These are phyloP conservation scores for Cryptotis parvus DNA, from an alignment of 2,113 vertebrate species.

Conservation along the genomic window DNA sequence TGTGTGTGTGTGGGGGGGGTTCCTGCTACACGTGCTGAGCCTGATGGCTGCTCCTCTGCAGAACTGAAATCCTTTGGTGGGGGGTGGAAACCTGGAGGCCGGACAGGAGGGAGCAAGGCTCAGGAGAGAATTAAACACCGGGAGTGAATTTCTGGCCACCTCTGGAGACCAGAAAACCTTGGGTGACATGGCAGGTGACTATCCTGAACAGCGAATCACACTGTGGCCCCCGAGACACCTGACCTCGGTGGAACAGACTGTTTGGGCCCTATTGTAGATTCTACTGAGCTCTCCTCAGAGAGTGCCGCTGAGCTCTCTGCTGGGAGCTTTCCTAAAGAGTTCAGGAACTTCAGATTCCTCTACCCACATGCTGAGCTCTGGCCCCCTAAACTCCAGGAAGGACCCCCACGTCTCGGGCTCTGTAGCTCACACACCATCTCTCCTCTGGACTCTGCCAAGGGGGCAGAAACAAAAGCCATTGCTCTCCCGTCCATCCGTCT, in stretches of 20 bases:
- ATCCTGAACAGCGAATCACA: not conserved
- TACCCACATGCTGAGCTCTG: not conserved
- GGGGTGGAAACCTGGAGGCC: not conserved
- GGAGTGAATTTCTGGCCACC: conserved; percentile 21
- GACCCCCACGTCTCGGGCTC: not conserved
- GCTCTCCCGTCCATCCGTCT: not conserved
- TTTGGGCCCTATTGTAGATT: not conserved
- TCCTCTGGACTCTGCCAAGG: not conserved
- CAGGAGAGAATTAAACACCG: not conserved
- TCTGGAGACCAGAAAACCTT: conserved; percentile 23
- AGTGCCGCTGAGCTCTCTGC: not conserved
- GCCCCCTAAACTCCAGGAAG: not conserved
- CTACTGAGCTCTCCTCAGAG: conserved; percentile 4
- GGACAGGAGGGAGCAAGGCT: not conserved
- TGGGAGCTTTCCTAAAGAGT: conserved; percentile 44
- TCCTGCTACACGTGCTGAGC: no score
- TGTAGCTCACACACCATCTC: not conserved
- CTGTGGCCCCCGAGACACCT: not conserved
- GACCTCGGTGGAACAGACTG: not conserved
- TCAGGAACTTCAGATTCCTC: not conserved
- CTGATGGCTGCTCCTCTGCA: not conserved
- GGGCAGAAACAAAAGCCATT: not conserved
- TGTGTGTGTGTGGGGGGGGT: no score
- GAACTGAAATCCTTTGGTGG: conserved; percentile 46
- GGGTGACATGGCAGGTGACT: conserved; percentile 36